Evolutionary conservation across 2,113 vertebrate species (phyloP).

Genomic region (Sylvilagus bachmani): DNA sequence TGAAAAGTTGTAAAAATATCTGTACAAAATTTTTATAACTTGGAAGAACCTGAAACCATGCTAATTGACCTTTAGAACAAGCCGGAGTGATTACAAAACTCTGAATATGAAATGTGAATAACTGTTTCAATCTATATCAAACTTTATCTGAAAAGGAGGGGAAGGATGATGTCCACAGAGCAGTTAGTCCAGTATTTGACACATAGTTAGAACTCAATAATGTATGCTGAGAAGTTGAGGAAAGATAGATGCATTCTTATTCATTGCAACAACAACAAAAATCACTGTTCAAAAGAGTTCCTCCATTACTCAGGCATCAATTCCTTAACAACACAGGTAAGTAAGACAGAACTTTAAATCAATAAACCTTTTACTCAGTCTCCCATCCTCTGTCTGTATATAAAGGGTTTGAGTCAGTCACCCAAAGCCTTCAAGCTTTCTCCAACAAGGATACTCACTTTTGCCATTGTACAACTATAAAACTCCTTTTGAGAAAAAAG

Average conservation of each 20-base stretch:
- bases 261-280: background rate
- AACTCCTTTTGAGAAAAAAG: background rate
- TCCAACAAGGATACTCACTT: background rate
- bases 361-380: background rate
- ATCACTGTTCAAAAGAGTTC: background rate
- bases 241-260: background rate
- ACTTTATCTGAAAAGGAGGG: background rate
- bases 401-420: background rate
- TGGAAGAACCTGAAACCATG: background rate
- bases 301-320: background rate
- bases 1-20: background rate
- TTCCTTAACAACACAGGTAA: background rate
- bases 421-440: background rate
- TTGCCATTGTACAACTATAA: background rate
- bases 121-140: background rate
- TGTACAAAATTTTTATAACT: background rate
- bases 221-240: background rate
- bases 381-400: background rate
- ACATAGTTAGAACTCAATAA: background rate
- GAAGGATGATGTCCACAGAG: background rate
- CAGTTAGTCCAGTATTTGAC: background rate
- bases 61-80: background rate
- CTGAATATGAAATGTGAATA: background rate
- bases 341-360: background rate
- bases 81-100: background rate